A percentile compares a stretch with the other conserved stretches of the same genome.
Evolutionary conservation across 2,797 vertebrate genomes (phyloP).

Genomic region (Tadarida brasiliensis): DNA sequence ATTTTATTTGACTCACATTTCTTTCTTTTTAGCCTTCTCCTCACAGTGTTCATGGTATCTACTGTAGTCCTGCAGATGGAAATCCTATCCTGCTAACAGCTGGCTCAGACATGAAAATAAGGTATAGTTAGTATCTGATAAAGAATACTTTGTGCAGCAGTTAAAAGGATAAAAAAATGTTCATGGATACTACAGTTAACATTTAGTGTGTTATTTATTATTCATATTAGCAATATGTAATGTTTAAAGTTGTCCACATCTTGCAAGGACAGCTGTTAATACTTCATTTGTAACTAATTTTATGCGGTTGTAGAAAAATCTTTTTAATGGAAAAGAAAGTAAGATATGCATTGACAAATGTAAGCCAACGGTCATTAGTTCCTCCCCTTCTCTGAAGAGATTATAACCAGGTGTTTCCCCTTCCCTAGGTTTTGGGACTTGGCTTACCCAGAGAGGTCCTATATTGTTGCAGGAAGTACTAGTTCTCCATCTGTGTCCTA

Average conservation of each 20-base stretch:
- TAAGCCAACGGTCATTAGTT: background rate
- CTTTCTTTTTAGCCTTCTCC: slow-evolving; percentile 91
- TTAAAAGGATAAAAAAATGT: background rate
- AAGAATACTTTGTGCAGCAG: background rate
- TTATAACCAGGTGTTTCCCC: background rate
- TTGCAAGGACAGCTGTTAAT: background rate
- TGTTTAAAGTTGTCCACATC: background rate
- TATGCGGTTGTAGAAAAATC: background rate
- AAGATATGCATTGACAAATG: background rate
- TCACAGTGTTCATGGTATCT: slow-evolving; percentile 97
- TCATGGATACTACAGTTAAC: background rate
- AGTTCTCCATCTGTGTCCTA: slow-evolving; percentile 95
- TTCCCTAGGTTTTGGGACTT: slow-evolving; percentile 96
- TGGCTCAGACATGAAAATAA: slow-evolving; percentile 99
- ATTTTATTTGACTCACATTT: slow-evolving; percentile 47
- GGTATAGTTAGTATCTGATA: slow-evolving; percentile 87
- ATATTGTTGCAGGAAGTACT: slow-evolving; percentile 95
- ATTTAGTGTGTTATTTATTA: background rate
- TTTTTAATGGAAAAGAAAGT: background rate
- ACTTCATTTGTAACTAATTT: slow-evolving; percentile 11
- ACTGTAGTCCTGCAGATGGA: slow-evolving; percentile 98
- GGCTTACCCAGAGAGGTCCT: slow-evolving; percentile 97
- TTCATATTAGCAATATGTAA: background rate
- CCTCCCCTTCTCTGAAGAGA: background rate
- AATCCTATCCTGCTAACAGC: slow-evolving; percentile 98